These are phyloP conservation scores for Drosophila ananassae DNA, from an alignment of 1,140 invertebrate species.

Conservation along the genomic window DNA sequence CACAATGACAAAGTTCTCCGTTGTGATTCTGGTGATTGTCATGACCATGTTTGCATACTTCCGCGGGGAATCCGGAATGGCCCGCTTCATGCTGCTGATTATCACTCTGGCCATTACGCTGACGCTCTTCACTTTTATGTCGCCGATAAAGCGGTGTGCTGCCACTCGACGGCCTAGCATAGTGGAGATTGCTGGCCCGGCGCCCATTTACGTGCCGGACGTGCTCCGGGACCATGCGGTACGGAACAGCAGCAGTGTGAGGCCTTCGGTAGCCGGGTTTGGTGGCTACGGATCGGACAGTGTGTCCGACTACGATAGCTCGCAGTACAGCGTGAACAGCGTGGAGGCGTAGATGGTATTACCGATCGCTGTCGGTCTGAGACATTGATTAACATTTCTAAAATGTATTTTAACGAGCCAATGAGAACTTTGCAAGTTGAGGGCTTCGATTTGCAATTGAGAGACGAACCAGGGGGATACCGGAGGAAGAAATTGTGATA, in stretches of 20 bases:
- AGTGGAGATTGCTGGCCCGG: conserved; percentile 75
- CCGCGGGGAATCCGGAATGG: conserved; percentile 85
- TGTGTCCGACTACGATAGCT: conserved; percentile 78
- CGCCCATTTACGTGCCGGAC: conserved; percentile 76
- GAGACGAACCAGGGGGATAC: conserved; percentile 1
- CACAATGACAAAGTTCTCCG: conserved; percentile 86
- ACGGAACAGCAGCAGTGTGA: conserved; percentile 18
- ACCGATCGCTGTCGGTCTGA: conserved; percentile 26
- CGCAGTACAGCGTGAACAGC: conserved; percentile 80
- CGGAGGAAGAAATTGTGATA: conserved; percentile 64
- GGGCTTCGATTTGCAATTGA: conserved; percentile 35
- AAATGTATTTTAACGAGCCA: conserved; percentile 54
- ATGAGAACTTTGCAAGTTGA: conserved; percentile 63
- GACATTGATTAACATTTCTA: conserved; percentile 52
- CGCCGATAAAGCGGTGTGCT: conserved; percentile 82
- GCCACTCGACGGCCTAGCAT: conserved; percentile 77
- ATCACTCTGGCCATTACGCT: conserved; percentile 83
- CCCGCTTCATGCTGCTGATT: conserved; percentile 86
- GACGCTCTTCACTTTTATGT: conserved; percentile 82
- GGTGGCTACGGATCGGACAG: conserved; percentile 76
- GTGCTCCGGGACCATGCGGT: conserved; percentile 58
- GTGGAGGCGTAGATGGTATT: conserved; percentile 68
- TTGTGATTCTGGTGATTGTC: conserved; percentile 85
- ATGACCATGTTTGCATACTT: conserved; percentile 87
- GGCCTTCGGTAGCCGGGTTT: conserved; percentile 42